Percentiles rank a stretch among this genome's conserved stretches.
Evolutionary conservation across 30 jellyfish, hydroid and myxozoan species (phyloP).

Genomic region (Phacellophora camtschatica): DNA sequence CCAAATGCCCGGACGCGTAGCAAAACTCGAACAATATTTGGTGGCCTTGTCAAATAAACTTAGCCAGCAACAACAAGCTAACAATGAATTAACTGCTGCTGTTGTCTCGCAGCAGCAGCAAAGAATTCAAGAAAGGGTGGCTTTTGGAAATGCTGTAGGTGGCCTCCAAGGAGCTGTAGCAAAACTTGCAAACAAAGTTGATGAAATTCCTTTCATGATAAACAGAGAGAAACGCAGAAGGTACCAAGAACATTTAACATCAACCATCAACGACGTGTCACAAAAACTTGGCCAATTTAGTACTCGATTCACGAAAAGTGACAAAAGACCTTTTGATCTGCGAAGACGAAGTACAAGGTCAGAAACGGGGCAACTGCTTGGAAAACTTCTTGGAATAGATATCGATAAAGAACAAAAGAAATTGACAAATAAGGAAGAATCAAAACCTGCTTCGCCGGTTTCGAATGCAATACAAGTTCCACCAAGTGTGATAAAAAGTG

Average conservation of each 20-base stretch:
- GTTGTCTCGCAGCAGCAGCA: conserved; percentile 41
- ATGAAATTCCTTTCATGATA: conserved; percentile 14
- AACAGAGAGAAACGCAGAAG: conserved; percentile 12
- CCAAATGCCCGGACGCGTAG: conserved; percentile 45
- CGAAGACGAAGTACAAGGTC: conserved; percentile 35
- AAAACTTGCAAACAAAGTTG: conserved; percentile 20
- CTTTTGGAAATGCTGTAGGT: conserved; percentile 34
- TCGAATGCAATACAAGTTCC: neutral
- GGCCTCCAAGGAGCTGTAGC: conserved; percentile 44
- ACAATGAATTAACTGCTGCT: conserved; percentile 39
- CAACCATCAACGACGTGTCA: conserved; percentile 24
- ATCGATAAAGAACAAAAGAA: neutral
- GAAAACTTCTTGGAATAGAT: conserved; percentile 43
- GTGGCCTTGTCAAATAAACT: neutral
- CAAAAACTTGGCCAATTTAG: conserved; percentile 24
- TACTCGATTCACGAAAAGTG: neutral
- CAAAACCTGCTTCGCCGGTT: neutral
- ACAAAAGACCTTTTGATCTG: neutral
- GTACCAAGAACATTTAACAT: conserved; percentile 1
- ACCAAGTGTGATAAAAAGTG: neutral
- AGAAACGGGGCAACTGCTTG: conserved; percentile 38
- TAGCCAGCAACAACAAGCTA: conserved; percentile 28
- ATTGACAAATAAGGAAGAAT: neutral
- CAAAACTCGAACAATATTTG: conserved; percentile 32
- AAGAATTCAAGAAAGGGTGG: conserved; percentile 29